These are phyloP conservation scores for Zygogramma bicolorata DNA, from an alignment of 2,888 invertebrate species.

Conservation along the genomic window DNA sequence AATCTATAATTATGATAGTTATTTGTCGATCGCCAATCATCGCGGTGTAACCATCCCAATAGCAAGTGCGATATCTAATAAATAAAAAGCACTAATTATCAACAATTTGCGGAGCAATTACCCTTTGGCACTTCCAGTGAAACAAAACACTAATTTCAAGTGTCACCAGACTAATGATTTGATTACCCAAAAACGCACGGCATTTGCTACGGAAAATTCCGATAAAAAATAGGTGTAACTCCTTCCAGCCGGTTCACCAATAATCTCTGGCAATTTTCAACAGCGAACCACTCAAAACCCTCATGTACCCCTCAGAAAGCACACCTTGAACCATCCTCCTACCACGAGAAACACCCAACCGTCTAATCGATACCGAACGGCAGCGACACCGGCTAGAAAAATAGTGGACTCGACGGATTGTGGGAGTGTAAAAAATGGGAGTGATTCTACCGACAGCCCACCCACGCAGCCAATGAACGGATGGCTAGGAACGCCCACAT, in stretches of 20 bases:
- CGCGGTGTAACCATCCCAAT: too few species aligned
- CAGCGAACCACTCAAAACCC: not conserved
- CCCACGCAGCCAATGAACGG: conserved; percentile 60
- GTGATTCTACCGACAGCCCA: conserved; percentile 54
- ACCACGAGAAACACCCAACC: not conserved
- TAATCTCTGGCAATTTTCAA: not conserved
- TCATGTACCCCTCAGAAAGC: not conserved
- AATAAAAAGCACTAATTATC: too few species aligned
- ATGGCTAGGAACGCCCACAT: conserved; percentile 54
- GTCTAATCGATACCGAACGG: conserved; percentile 26
- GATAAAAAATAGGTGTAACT: not conserved
- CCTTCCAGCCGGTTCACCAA: not conserved
- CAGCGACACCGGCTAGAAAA: conserved; percentile 29
- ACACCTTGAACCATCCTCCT: not conserved
- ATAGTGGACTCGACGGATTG: conserved; percentile 29
- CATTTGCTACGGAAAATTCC: not conserved
- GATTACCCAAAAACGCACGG: not conserved
- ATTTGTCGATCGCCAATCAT: too few species aligned
- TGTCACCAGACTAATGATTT: not conserved
- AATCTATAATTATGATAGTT: too few species aligned
- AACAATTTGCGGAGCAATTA: not conserved
- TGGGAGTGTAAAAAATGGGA: conserved; percentile 47
- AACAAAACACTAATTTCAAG: not conserved
- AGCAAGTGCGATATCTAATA: too few species aligned
- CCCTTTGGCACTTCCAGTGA: not conserved